A percentile compares a stretch with the other conserved stretches of the same genome.
These are phyloP conservation scores for Tryphoninae sp. DNA, from an alignment of 2,888 invertebrate genomes.

Conservation along the genomic window DNA sequence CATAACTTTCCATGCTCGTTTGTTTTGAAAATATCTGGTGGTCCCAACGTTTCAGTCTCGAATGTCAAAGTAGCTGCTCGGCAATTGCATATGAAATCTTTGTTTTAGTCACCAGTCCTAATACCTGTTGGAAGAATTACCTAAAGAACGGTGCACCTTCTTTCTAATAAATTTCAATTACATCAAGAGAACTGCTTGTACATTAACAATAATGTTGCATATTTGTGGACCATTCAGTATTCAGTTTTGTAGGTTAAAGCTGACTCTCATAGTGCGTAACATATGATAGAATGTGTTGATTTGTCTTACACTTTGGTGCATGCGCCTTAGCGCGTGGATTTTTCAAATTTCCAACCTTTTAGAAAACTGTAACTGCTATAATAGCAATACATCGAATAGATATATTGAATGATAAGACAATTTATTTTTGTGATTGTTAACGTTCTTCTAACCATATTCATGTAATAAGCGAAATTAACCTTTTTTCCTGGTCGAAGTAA, in stretches of 20 bases:
- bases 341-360: neutral
- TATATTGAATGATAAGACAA: too few relatives aligned
- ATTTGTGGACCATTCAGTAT: too few relatives aligned
- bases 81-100: neutral
- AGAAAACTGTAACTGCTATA: neutral
- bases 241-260: too few relatives aligned
- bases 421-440: neutral
- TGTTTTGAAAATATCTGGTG: neutral
- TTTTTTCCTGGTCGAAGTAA: neutral
- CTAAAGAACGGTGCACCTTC: too few relatives aligned
- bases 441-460: neutral
- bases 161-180: too few relatives aligned
- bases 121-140: too few relatives aligned
- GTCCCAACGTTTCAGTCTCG: neutral
- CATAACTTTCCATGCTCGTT: conserved; percentile 44
- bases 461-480: neutral
- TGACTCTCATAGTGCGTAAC: too few relatives aligned
- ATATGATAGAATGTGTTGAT: too few relatives aligned
- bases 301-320: too few relatives aligned
- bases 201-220: too few relatives aligned
- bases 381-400: neutral
- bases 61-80: neutral
- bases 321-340: neutral
- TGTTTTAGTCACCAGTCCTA: too few relatives aligned
- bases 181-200: too few relatives aligned